A percentile compares a stretch with the other conserved stretches of the same genome.
Conservation (phyloP, 2,888 invertebrate genomes). For the Idaea straminata region DNA sequence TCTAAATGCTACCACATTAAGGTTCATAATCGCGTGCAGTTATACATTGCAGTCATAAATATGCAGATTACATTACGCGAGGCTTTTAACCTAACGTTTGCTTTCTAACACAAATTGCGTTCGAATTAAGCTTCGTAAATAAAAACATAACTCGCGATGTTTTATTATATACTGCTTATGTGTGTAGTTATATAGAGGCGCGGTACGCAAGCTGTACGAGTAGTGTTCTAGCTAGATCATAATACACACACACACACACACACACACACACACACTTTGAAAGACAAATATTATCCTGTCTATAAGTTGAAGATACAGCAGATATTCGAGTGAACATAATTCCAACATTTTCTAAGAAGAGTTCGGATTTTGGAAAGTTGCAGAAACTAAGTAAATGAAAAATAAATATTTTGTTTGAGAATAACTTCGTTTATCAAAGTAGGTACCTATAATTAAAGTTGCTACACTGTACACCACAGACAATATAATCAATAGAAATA, state of each 20-base stretch:
- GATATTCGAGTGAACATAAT: too few relatives aligned
- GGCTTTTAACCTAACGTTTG: background rate
- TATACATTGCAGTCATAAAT: slow-evolving; percentile 12
- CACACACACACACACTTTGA: too few relatives aligned
- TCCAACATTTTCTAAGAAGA: too few relatives aligned
- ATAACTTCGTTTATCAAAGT: background rate
- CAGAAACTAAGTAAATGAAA: too few relatives aligned
- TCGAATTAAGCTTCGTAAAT: background rate
- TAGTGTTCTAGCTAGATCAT: too few relatives aligned
- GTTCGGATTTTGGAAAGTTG: too few relatives aligned
- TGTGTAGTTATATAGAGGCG: too few relatives aligned
- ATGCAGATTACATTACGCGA: slow-evolving; percentile 22
- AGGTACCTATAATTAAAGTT: background rate
- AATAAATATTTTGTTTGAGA: background rate
- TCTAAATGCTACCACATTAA: slow-evolving; percentile 11
- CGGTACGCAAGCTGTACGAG: too few relatives aligned
- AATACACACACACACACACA: too few relatives aligned
- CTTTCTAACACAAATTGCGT: background rate
- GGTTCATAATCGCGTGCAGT: slow-evolving; percentile 9
- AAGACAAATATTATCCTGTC: too few relatives aligned
- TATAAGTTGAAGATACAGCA: too few relatives aligned
- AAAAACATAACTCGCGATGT: background rate
- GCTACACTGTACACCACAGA: background rate
- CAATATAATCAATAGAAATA: background rate
- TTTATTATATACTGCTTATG: background rate